Evolutionary conservation across 37 sponge, comb jelly and placozoan genomes (phyloP).

Genomic region (Diacarnus erythraeanus): DNA sequence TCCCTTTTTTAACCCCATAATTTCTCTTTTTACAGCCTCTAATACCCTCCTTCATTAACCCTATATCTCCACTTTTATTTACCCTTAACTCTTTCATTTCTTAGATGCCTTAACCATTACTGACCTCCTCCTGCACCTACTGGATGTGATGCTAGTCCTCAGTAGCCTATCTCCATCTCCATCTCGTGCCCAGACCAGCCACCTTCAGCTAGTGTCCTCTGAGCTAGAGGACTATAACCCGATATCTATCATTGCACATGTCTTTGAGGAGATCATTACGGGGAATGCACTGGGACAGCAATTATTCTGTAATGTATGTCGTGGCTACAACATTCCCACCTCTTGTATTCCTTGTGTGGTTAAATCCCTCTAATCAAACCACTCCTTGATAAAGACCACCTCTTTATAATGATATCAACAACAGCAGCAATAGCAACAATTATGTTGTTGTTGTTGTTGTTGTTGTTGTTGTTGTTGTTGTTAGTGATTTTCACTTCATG

Average conservation of each 20-base stretch:
- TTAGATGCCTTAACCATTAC: constrained; percentile 15
- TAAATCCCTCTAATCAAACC: too few species aligned
- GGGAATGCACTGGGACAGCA: constrained; percentile 29
- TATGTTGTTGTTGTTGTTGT: too few species aligned
- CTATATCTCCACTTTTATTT: background rate
- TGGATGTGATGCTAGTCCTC: constrained; percentile 26
- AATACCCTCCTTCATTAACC: background rate
- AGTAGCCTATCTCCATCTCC: background rate
- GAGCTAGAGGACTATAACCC: constrained; percentile 28
- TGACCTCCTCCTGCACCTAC: constrained; percentile 28
- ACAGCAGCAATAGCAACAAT: too few species aligned
- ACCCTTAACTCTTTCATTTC: background rate
- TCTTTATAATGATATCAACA: too few species aligned
- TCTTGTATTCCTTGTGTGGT: too few species aligned
- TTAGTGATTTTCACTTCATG: too few species aligned
- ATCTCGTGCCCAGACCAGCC: background rate
- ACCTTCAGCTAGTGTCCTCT: background rate
- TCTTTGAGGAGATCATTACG: constrained; percentile 49
- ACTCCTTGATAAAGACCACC: too few species aligned
- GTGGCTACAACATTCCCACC: too few species aligned
- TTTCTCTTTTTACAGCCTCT: too few species aligned
- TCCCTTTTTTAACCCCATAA: background rate
- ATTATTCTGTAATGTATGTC: constrained; percentile 41
- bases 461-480: too few species aligned
- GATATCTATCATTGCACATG: constrained; percentile 18